Base-by-base conservation (phyloP, 2,888 invertebrate species). In the Torymus auratus region DNA sequence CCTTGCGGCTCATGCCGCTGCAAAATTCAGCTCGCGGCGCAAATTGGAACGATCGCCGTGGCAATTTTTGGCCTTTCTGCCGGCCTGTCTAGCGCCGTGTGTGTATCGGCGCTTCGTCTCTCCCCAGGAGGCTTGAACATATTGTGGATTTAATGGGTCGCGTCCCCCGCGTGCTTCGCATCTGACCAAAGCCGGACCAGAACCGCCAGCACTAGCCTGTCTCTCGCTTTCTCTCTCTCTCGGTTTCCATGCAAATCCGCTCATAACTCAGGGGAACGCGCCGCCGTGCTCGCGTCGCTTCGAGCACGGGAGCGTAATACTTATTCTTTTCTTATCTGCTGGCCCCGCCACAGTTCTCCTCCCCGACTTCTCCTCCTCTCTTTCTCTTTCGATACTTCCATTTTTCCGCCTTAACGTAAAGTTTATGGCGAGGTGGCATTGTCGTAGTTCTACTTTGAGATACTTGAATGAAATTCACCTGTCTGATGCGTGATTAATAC, bases 221-320 rank as follows among this genome's bases (percentile, higher is more conserved):
- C 41, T 28, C 28, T 28, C 28, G 3, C 28, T 41, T 10, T 41
- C 41, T 5, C 1, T 23, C 52, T n/a, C n/a, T 11, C 58, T 60
- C 53, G 61, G 58, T 68, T 60, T 67, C 41, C 55, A 67, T 67
- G 75, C 50, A 75, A 67, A 67, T 75, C 75, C 75, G 17, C 75
- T 52, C 60, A 87, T 87, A 87, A 87, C 86, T 86, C 86, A 85
- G 77, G 76, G 77, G 78, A 84, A 84, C 82, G 83, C 84, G 84
- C 84, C 83, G 13, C 53, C 13, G 82, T 41, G 41, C 41, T 41
- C 41, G 41, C 41, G 41, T 41, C 41, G 82, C 41, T 64, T 56
- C 28, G 41, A 76, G 55, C 14, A 41, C 67, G 41, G 41, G 7
- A 41, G 41, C 55, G 56, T 28, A 20, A 20, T 53, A n/a, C n/a